Evolutionary conservation across 2,113 vertebrate species (phyloP).

Genomic region (Anthoscopus minutus): DNA sequence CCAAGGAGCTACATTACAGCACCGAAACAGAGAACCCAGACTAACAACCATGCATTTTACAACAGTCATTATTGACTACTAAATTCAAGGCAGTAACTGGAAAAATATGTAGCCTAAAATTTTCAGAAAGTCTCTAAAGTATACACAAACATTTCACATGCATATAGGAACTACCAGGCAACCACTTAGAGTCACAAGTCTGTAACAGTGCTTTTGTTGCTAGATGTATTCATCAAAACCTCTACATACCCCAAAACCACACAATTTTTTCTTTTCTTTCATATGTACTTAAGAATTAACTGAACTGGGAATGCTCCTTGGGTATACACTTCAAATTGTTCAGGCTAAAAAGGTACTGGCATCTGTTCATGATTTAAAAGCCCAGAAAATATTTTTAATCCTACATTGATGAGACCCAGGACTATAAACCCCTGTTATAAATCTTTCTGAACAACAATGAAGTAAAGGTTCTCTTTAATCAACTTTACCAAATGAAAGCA

Average conservation of each 20-base stretch:
- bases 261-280: not conserved
- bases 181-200: not conserved
- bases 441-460: not conserved
- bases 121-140: not conserved
- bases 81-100: not conserved
- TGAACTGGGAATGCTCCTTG: not conserved
- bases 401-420: not conserved
- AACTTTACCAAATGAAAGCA: not conserved
- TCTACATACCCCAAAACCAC: not conserved
- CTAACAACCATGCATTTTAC: not conserved
- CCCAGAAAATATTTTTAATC: not conserved
- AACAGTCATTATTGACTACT: not conserved
- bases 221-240: not conserved
- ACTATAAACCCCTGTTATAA: not conserved
- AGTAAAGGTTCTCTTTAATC: not conserved
- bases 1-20: not conserved
- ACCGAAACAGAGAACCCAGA: not conserved
- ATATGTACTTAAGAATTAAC: not conserved
- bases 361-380: not conserved
- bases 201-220: not conserved
- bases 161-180: not conserved
- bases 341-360: not conserved
- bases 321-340: not conserved
- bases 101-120: not conserved
- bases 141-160: not conserved